phyloP scores from a whole-genome alignment of 2,888 invertebrate species.

The Cryptocephalus primarius region DNA sequence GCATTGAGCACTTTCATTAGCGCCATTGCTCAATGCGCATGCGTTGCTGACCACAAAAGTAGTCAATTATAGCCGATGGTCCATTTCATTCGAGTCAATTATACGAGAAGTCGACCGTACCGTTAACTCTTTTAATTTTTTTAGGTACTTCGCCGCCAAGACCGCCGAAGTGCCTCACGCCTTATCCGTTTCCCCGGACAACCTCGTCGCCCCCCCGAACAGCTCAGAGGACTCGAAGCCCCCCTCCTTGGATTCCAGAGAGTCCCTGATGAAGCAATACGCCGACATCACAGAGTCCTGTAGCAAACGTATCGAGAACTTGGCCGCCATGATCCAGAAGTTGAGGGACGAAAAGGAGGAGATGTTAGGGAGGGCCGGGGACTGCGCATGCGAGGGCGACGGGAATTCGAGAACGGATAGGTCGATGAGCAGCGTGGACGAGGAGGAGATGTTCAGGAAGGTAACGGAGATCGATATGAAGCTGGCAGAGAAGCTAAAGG shows the following conservation, averaged over 20 bases:
- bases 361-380: slow-evolving; percentile 25
- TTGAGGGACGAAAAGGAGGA: slow-evolving; percentile 46
- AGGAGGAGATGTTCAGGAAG: slow-evolving; percentile 19
- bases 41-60: too few relatives aligned
- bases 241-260: slow-evolving; percentile 10
- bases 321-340: slow-evolving; percentile 45
- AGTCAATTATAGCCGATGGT: too few relatives aligned
- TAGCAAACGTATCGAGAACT: slow-evolving; percentile 43
- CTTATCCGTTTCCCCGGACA: too few relatives aligned
- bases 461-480: slow-evolving; percentile 27
- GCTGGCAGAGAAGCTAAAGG: slow-evolving; percentile 23
- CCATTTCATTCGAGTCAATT: too few relatives aligned
- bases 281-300: slow-evolving; percentile 44
- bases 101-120: too few relatives aligned
- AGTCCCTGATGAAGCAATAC: slow-evolving; percentile 27
- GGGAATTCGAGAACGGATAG: too few relatives aligned
- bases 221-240: too few relatives aligned
- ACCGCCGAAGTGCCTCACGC: neutral
- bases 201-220: too few relatives aligned
- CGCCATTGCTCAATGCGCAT: too few relatives aligned
- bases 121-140: too few relatives aligned
- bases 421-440: slow-evolving; percentile 12
- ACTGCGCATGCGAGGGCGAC: too few relatives aligned
- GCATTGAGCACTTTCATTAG: too few relatives aligned
- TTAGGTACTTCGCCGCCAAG: neutral